These are phyloP conservation scores for Cryptoprocta ferox DNA, from an alignment of 2,797 vertebrate species.

Conservation along the genomic window DNA sequence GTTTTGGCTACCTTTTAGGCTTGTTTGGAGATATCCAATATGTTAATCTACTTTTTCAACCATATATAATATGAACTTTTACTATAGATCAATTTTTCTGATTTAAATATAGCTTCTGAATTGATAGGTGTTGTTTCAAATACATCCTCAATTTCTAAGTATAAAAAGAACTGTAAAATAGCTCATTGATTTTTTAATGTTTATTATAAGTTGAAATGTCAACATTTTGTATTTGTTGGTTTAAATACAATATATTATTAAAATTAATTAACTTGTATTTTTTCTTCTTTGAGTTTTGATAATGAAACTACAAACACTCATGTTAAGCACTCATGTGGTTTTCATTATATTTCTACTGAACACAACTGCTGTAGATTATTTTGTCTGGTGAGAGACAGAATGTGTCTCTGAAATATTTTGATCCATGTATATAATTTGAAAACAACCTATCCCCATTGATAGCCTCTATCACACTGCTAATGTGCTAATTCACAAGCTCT, in stretches of 20 bases:
- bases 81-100: not conserved
- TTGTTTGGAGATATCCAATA: not conserved
- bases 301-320: not conserved
- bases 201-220: not conserved
- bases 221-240: not conserved
- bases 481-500: not conserved
- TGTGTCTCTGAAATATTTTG: not conserved
- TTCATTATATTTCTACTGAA: not conserved
- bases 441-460: not conserved
- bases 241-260: not conserved
- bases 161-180: not conserved
- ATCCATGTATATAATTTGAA: not conserved
- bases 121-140: not conserved
- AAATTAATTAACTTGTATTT: not conserved
- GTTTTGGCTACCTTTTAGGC: not conserved
- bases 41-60: not conserved
- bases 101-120: not conserved
- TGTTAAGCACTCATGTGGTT: not conserved
- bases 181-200: not conserved
- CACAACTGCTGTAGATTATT: not conserved
- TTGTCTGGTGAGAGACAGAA: not conserved
- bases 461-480: not conserved
- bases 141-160: not conserved
- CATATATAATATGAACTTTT: not conserved
- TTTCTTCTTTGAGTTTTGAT: not conserved